phyloP scores from a whole-genome alignment of 1,140 invertebrate species.

The Zaprionus tsacasi region DNA sequence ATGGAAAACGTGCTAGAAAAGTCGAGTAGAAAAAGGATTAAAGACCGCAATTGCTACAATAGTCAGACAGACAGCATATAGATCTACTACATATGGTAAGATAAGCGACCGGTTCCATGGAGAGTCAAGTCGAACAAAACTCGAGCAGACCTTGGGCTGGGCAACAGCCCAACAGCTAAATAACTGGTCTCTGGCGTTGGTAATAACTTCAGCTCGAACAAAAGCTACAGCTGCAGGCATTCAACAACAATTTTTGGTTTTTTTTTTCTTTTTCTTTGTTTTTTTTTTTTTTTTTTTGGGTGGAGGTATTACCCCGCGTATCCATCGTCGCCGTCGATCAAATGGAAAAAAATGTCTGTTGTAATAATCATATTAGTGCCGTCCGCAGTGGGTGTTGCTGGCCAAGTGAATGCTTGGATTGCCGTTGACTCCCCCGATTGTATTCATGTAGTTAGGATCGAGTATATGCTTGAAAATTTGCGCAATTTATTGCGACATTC shows the following conservation, averaged over 20 bases:
- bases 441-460: constrained; percentile 4
- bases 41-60: constrained; percentile 30
- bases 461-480: constrained; percentile 4
- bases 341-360: constrained; percentile 33
- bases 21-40: constrained; percentile 64
- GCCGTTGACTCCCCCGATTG: constrained; percentile 1
- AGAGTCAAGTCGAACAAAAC: constrained; percentile 28
- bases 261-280: not conserved
- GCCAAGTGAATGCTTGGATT: constrained; percentile 38
- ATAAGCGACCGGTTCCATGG: constrained; percentile 67
- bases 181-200: constrained; percentile 36
- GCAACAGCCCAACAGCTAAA: constrained; percentile 18
- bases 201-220: constrained; percentile 32
- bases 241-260: constrained; percentile 8
- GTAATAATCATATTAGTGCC: constrained; percentile 57
- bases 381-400: not conserved
- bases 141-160: constrained; percentile 49
- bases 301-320: not conserved
- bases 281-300: not conserved
- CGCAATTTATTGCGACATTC: constrained; percentile 31
- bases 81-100: constrained; percentile 40
- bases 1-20: constrained; percentile 48
- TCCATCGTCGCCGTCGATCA: not conserved
- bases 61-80: constrained; percentile 22
- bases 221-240: constrained; percentile 56